These are phyloP conservation scores for Dromaius novaehollandiae DNA, from an alignment of 2,113 vertebrate genomes.

Conservation along the genomic window DNA sequence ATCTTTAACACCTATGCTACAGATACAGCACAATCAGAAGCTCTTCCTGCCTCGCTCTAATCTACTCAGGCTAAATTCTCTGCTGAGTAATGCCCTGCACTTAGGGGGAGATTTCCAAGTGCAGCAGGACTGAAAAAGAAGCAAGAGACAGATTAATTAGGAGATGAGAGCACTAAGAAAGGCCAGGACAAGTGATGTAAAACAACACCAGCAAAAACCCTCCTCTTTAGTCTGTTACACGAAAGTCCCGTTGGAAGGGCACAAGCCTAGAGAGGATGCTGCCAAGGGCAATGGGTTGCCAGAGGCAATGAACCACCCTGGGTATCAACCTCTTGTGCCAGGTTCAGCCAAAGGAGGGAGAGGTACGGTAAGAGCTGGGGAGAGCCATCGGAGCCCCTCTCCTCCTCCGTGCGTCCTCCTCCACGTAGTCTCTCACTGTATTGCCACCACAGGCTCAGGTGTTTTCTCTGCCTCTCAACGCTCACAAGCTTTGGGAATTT, in stretches of 20 bases:
- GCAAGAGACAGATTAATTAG: background rate
- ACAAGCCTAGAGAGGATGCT: background rate
- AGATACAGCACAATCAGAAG: constrained; percentile 39
- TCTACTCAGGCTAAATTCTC: background rate
- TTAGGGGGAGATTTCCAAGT: background rate
- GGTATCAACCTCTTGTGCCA: background rate
- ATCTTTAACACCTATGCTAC: constrained; percentile 52
- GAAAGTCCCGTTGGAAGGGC: background rate
- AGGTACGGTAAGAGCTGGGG: background rate
- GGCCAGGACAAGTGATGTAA: background rate
- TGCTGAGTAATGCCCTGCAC: background rate
- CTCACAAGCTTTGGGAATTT: background rate
- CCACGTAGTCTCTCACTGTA: background rate
- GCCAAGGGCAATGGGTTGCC: background rate
- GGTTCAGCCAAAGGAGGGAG: background rate
- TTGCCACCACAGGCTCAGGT: too few species aligned
- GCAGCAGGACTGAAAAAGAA: background rate
- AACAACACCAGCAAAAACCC: background rate
- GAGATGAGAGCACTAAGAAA: background rate
- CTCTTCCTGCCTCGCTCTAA: constrained; percentile 23
- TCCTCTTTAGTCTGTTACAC: background rate
- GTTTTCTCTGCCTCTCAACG: background rate
- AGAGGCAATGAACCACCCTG: background rate
- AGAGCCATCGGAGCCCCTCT: rapidly evolving
- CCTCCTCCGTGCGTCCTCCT: background rate